Evolutionary conservation across 2,888 invertebrate species (phyloP).

Genomic region (Aphodius granarius): DNA sequence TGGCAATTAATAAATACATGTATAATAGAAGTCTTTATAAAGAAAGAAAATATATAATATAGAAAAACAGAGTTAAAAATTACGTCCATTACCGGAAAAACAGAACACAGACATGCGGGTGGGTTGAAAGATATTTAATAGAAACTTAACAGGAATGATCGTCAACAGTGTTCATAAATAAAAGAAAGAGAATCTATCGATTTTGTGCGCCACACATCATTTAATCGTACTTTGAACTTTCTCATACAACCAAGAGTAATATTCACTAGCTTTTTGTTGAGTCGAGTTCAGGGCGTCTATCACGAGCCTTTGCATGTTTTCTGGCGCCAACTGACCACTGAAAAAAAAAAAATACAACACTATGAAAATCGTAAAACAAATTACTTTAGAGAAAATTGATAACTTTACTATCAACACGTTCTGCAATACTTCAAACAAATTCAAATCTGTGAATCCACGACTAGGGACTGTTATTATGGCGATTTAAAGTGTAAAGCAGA

Average conservation of each 20-base stretch:
- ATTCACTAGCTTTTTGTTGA: conserved; percentile 66
- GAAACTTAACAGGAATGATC: not conserved
- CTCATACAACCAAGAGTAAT: conserved; percentile 75
- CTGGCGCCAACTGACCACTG: conserved; percentile 74
- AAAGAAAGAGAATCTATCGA: conserved; percentile 7
- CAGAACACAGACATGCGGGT: not conserved
- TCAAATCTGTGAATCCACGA: too few species aligned
- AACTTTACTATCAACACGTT: too few species aligned
- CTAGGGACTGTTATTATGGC: too few species aligned
- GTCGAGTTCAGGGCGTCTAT: conserved; percentile 68
- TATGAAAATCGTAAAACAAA: not conserved
- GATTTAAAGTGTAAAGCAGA: too few species aligned
- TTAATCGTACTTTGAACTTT: conserved; percentile 65
- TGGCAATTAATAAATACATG: not conserved
- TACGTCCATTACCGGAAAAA: conserved; percentile 1
- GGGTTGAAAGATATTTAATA: conserved; percentile 8
- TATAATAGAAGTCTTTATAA: not conserved
- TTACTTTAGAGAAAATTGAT: too few species aligned
- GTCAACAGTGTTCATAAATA: not conserved
- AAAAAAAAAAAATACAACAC: conserved; percentile 41
- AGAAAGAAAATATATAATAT: not conserved
- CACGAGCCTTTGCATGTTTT: conserved; percentile 72
- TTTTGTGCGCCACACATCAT: conserved; percentile 29
- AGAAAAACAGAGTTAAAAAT: not conserved
- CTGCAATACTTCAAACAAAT: too few species aligned